These are phyloP conservation scores for Temnothorax longispinosus DNA, from an alignment of 1,140 invertebrate genomes.

Conservation along the genomic window DNA sequence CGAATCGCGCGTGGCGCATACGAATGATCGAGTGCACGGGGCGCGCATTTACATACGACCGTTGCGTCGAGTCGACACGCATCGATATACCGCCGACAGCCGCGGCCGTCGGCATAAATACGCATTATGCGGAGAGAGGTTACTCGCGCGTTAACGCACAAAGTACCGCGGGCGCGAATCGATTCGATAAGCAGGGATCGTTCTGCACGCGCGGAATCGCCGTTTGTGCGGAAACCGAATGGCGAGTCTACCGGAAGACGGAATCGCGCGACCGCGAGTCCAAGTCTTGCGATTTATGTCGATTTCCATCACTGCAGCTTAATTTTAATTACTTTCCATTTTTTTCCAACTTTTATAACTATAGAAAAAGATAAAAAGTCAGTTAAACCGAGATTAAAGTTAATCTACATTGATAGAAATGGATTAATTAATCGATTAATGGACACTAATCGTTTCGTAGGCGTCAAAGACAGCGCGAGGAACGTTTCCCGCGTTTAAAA, in stretches of 20 bases:
- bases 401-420: no score
- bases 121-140: constrained; percentile 57
- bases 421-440: no score
- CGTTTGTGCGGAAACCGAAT: constrained; percentile 8
- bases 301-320: no score
- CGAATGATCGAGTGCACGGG: constrained; percentile 55
- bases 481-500: neutral
- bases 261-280: neutral
- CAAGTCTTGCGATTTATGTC: neutral
- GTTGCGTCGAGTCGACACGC: constrained; percentile 5
- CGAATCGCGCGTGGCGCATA: constrained; percentile 17
- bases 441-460: neutral
- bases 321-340: no score
- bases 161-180: constrained; percentile 33
- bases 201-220: constrained; percentile 24
- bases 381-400: no score
- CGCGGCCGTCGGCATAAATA: constrained; percentile 59
- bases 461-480: neutral
- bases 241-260: neutral
- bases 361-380: no score
- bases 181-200: constrained; percentile 36
- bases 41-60: constrained; percentile 36
- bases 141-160: constrained; percentile 54
- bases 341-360: no score
- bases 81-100: constrained; percentile 36